Base-by-base conservation (phyloP, 1,140 invertebrate genomes). In the Solenopsis fugax region DNA sequence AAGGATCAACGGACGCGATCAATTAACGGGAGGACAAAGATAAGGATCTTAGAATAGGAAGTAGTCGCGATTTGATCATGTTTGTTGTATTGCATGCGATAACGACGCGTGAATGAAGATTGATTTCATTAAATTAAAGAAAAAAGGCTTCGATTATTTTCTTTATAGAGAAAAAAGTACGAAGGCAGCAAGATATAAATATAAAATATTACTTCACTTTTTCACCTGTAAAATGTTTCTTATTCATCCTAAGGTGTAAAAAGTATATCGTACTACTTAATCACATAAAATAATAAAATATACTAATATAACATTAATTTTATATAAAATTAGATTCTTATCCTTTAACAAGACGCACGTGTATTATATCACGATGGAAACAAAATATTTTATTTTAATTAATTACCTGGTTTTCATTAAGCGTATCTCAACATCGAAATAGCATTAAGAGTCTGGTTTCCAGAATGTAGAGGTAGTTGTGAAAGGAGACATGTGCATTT, bases 1-100 rank as follows among this genome's bases (percentile, higher is more conserved):
- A 91, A 91, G 88, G 89, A 81, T 89, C 89, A 85, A 89, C 73
- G 87, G 54, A 91, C 85, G 87, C 85, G 89, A 87, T 91, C 90
- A 89, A 91, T 91, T 91, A 91, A 91, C 76, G 72, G 58, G 5
- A 69, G 48, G 21, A n/a, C 7, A 56, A 41, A 88, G 87, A 88
- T 87, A 88, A 88, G 60, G 56, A 87, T 90, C 77, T 48, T 21
- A 69, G 62, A 69, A n/a, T 62, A 78, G 67, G 87, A 90, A 72
- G 69, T 85, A 90, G 80, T 82, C 58, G 81, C 86, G 73, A 90
- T 85, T 87, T 64, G 50, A 90, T 90, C 85, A 78, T 76, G 86
- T 41, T 72, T 62, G 56, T 71, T 45, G 54, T 48, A 60, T 6
- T n/a, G 18, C 2, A 18, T 37, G n/a, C 34, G 0, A 21, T 9